phyloP scores from a whole-genome alignment of 2,888 invertebrate genomes.

The Penaeus monodon region DNA sequence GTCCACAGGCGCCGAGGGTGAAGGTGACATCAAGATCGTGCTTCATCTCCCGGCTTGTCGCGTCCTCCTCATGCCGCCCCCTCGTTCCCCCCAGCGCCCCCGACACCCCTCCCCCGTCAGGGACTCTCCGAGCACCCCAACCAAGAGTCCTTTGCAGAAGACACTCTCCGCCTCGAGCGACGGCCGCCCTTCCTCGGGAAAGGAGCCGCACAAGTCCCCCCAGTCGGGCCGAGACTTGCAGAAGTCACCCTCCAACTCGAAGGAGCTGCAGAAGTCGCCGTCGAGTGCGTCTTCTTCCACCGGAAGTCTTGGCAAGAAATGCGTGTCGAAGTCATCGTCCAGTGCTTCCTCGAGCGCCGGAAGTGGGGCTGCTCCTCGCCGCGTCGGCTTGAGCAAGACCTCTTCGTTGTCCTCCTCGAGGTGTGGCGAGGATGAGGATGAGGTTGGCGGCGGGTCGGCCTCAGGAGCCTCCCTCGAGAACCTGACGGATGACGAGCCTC shows the following conservation, averaged over 20 bases:
- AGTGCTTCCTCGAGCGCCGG: constrained; percentile 58
- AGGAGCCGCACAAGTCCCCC: constrained; percentile 33
- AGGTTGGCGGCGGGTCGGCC: constrained; percentile 51
- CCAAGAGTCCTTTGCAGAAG: constrained; percentile 48
- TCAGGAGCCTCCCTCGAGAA: constrained; percentile 59
- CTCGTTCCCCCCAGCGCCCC: constrained; percentile 60
- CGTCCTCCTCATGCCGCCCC: constrained; percentile 41
- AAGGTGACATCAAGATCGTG: constrained; percentile 16
- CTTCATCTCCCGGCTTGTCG: constrained; percentile 29
- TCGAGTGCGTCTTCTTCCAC: constrained; percentile 55
- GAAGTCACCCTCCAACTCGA: constrained; percentile 45
- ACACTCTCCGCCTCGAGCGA: constrained; percentile 52
- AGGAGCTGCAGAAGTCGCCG: constrained; percentile 49
- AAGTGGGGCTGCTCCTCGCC: constrained; percentile 46
- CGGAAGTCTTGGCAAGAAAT: constrained; percentile 47
- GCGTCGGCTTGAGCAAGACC: constrained; percentile 56
- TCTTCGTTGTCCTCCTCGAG: constrained; percentile 55
- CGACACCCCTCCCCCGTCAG: constrained; percentile 47
- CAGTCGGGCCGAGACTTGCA: constrained; percentile 41
- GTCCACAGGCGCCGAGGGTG: constrained; percentile 53
- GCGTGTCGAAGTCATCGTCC: constrained; percentile 63
- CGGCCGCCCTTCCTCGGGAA: constrained; percentile 22
- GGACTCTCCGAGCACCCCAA: constrained; percentile 24
- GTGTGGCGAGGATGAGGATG: constrained; percentile 57
- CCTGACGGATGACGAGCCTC: constrained; percentile 69